Base-by-base conservation (phyloP, 2,888 invertebrate genomes). In the Drosophila demipolita region DNA sequence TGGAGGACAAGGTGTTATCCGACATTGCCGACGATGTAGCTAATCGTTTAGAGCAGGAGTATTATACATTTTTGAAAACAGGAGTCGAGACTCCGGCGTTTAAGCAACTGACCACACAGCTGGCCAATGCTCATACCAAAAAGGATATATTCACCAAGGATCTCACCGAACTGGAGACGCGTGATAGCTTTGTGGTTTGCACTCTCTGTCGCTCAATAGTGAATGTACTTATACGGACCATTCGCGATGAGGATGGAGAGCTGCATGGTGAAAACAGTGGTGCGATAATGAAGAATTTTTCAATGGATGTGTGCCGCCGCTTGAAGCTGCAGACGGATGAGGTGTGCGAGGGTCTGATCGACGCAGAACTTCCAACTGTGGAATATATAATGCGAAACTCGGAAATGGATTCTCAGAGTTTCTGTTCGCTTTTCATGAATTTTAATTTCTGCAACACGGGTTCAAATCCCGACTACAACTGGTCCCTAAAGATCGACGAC, bases 301-400 rank as follows among this genome's bases (percentile, higher is more conserved):
- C 94, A 0, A 88, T 93, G 26, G 93, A 93, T 9, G 82, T 96
- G 0, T 97, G 97, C 78, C 89, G 91, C 1, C 79, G 92, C 1
- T 85, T 96, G 3, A 93, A 95, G 1, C 93, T 96, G 12, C 94
- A 95, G 84, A 93, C 93, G 2, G 91, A 93, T 9, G 92, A 92
- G n/a, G 95, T 96, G 8, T 97, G 97, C 83, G 82, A 90, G 0
- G 95, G 95, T 17, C 92, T 95, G 29, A 91, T 96, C 8, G 92
- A 93, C 36, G 91, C 95, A 6, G 95, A 96, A 88, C 89, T 94
- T 95, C 95, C 95, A 17, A 94, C 95, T 20, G 81, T 95, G 33
- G 87, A 94, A n/a, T 94, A 95, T 87, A 96, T 96, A 58, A 91
- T 96, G 52, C 71, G 79, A n/a, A 88, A 92, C 35, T 83, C 82